phyloP scores from a whole-genome alignment of 2,113 vertebrate genomes.

The Microtus richardsoni region DNA sequence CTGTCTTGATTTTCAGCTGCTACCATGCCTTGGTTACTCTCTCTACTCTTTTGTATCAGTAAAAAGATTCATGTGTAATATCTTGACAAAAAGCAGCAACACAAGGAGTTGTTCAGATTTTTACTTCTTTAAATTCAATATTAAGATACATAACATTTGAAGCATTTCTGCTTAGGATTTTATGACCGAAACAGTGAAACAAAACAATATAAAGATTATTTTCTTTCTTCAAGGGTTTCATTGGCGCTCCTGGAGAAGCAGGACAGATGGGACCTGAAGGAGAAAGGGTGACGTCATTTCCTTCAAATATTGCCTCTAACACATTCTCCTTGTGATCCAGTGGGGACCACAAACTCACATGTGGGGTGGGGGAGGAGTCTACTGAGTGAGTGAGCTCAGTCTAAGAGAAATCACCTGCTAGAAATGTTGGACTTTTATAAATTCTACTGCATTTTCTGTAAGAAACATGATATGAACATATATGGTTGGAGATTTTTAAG shows the following conservation, averaged over 20 bases:
- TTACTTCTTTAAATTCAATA: constrained; percentile 5
- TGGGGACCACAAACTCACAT: not conserved
- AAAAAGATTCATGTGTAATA: not conserved
- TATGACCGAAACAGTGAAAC: constrained; percentile 22
- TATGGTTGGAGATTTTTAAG: not conserved
- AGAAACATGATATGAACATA: not conserved
- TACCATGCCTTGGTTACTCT: not conserved
- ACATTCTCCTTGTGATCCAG: not conserved
- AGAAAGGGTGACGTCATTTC: constrained; percentile 91
- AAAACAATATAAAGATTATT: constrained; percentile 49
- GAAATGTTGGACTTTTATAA: not conserved
- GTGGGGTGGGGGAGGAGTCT: not conserved
- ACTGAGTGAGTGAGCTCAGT: not conserved
- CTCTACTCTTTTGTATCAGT: not conserved
- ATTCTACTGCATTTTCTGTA: constrained; percentile 39
- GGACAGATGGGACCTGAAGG: constrained; percentile 94
- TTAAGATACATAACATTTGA: not conserved
- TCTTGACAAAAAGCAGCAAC: not conserved
- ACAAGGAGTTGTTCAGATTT: not conserved
- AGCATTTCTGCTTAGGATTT: constrained; percentile 24
- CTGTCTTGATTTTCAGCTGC: not conserved
- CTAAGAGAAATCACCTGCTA: constrained; percentile 21
- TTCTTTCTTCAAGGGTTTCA: constrained; percentile 93
- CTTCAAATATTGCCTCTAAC: constrained; percentile 18
- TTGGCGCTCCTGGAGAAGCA: constrained; percentile 93